These are phyloP conservation scores for Melinopterus prodromus DNA, from an alignment of 2,888 invertebrate species.

Conservation along the genomic window DNA sequence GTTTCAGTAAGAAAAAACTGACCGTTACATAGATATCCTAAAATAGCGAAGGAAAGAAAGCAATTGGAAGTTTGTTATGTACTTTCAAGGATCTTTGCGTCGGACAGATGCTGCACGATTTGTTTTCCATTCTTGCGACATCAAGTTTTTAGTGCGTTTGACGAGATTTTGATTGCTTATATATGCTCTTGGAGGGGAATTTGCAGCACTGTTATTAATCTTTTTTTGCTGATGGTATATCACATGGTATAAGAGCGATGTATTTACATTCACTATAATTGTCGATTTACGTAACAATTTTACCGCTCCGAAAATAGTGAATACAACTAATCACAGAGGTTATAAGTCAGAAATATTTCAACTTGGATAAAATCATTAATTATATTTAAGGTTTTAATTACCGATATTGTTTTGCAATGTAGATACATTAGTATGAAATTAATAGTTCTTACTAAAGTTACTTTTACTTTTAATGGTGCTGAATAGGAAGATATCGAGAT, in stretches of 20 bases:
- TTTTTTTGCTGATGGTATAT: background rate
- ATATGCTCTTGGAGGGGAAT: background rate
- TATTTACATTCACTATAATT: background rate
- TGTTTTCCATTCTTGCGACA: background rate
- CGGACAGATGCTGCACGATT: background rate
- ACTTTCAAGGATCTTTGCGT: background rate
- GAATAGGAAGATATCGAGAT: no score
- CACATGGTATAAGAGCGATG: background rate
- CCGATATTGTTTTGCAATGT: no score
- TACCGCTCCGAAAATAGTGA: background rate
- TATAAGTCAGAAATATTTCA: no score
- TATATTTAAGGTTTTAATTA: no score
- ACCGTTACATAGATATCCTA: background rate
- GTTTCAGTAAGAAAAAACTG: background rate
- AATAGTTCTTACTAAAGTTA: no score
- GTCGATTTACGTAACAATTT: background rate
- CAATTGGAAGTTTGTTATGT: background rate
- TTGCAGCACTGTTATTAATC: background rate
- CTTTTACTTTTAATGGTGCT: no score
- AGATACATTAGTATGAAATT: no score
- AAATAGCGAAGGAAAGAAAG: background rate
- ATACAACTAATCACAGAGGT: no score
- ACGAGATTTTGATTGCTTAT: background rate
- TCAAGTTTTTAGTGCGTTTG: background rate
- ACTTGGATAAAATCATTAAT: no score